Conservation (phyloP, 2,888 invertebrate species). For the Myopa tessellatipennis region DNA sequence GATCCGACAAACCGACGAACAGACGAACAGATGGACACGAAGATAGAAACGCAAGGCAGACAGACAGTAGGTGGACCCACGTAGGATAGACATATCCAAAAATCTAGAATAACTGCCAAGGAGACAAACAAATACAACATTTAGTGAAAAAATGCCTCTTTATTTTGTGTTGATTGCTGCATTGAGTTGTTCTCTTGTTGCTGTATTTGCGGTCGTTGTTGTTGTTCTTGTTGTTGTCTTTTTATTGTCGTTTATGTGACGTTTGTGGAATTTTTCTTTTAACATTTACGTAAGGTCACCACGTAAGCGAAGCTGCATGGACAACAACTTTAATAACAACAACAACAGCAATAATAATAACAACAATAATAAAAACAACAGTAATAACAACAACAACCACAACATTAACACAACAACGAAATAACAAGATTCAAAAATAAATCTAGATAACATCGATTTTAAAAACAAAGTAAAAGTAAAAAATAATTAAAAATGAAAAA, state of each 20-base stretch:
- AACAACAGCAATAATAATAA: background rate
- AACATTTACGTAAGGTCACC: background rate
- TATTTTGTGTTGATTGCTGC: background rate
- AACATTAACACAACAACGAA: background rate
- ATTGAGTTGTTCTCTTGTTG: background rate
- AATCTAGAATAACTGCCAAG: too few species aligned
- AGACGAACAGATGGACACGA: background rate
- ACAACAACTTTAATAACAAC: background rate
- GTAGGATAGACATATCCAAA: too few species aligned
- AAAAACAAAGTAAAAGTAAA: too few species aligned
- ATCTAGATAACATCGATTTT: too few species aligned
- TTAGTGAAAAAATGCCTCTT: background rate
- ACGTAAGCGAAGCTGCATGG: too few species aligned
- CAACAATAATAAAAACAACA: background rate
- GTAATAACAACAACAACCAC: background rate
- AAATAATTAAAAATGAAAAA: too few species aligned
- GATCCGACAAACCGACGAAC: too few species aligned
- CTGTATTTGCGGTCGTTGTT: background rate
- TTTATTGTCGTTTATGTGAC: background rate
- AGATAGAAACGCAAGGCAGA: background rate
- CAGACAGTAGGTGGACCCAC: background rate
- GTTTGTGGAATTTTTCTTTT: background rate
- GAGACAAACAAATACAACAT: too few species aligned
- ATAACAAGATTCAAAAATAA: too few species aligned
- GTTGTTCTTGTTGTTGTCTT: background rate